phyloP scores from a whole-genome alignment of 2,113 vertebrate species.

The Sminthopsis crassicaudata region DNA sequence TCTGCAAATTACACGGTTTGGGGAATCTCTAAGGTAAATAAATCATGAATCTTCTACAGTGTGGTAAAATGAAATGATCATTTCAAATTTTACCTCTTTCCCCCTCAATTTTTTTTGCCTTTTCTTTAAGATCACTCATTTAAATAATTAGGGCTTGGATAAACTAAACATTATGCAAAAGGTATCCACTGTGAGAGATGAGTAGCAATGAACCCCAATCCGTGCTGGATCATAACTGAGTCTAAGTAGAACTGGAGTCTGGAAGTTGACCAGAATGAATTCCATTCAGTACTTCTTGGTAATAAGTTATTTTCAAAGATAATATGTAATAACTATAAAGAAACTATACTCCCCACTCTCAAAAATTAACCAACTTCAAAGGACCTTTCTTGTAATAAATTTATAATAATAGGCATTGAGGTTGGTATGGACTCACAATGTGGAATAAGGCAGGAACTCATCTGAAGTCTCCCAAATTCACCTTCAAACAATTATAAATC shows the following conservation, averaged over 20 bases:
- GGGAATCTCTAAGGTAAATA: slow-evolving; percentile 11
- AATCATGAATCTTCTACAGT: slow-evolving; percentile 21
- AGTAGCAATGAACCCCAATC: background rate
- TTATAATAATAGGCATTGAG: no score
- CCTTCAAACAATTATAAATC: no score
- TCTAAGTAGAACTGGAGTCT: background rate
- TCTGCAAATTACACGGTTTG: background rate
- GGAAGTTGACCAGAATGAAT: background rate
- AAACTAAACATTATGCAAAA: no score
- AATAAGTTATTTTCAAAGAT: background rate
- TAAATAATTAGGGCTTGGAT: no score
- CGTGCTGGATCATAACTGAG: background rate
- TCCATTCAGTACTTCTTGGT: background rate
- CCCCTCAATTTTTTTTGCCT: background rate
- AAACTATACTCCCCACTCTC: background rate
- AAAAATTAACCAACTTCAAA: no score
- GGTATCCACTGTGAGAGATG: no score
- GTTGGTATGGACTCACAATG: no score
- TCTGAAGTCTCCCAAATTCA: no score
- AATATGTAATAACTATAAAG: background rate
- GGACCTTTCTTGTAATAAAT: no score
- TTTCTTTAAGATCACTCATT: no score
- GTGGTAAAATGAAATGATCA: slow-evolving; percentile 28
- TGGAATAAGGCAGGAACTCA: no score
- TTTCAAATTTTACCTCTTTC: background rate